These are phyloP conservation scores for Diacarnus erythraeanus DNA, from an alignment of 37 sponge, comb jelly and placozoan species.

Conservation along the genomic window DNA sequence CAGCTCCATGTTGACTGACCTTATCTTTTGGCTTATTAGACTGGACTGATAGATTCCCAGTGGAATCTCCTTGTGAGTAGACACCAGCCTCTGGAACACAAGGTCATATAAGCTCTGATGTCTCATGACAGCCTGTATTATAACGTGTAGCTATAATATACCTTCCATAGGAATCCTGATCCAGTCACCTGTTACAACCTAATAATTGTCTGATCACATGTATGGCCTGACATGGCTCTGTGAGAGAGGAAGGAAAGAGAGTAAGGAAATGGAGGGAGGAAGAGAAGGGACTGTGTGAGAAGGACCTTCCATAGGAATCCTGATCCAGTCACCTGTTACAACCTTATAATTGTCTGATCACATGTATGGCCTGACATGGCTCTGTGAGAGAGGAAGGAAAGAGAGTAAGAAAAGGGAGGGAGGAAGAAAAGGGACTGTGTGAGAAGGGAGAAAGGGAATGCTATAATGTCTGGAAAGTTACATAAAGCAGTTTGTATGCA, in stretches of 20 bases:
- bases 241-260: not conserved
- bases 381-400: conserved; percentile 1
- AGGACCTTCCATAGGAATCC: no score
- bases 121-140: conserved; percentile 41
- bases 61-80: conserved; percentile 19
- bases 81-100: conserved; percentile 51
- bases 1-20: no score
- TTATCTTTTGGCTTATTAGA: no score
- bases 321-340: no score
- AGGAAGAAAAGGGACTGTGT: not conserved
- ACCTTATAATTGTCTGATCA: no score
- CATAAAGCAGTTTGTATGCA: no score
- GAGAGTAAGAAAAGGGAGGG: not conserved
- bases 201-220: conserved; percentile 70
- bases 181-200: conserved; percentile 61
- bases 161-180: conserved; percentile 73
- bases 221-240: conserved; percentile 60
- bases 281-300: not conserved
- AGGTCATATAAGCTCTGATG: conserved; percentile 39
- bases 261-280: not conserved
- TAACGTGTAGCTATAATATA: no score
- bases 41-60: conserved; percentile 54
- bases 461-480: no score
- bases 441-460: not conserved
- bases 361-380: conserved; percentile 70